A percentile compares a stretch with the other conserved stretches of the same genome.
Evolutionary conservation across 1,140 invertebrate species (phyloP).

Genomic region (Goniozus legneri): DNA sequence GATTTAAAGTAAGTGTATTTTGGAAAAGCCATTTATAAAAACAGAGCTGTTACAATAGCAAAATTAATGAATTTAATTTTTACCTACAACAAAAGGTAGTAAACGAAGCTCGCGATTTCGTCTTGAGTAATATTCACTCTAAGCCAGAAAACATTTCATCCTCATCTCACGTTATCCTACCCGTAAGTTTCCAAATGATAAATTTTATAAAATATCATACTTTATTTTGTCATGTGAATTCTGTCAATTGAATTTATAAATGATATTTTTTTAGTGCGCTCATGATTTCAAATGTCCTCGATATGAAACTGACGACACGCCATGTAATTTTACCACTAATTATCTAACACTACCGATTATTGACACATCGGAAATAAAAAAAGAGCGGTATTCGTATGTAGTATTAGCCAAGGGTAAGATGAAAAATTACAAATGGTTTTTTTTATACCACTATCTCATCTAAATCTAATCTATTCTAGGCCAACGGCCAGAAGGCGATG

Average conservation of each 20-base stretch:
- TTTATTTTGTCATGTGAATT: conserved; percentile 6
- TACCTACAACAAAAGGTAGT: conserved; percentile 53
- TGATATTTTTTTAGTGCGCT: conserved; percentile 72
- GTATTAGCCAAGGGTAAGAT: conserved; percentile 72
- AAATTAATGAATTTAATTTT: conserved; percentile 10
- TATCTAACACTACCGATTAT: conserved; percentile 60
- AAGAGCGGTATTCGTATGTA: conserved; percentile 70
- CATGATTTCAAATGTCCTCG: conserved; percentile 75
- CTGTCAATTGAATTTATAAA: conserved; percentile 13
- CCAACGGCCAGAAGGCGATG: conserved; percentile 45
- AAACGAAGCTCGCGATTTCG: conserved; percentile 72
- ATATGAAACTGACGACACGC: conserved; percentile 57
- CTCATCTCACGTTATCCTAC: conserved; percentile 66
- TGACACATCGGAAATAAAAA: conserved; percentile 39
- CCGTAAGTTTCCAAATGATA: conserved; percentile 61
- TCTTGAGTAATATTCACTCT: conserved; percentile 53
- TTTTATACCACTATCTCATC: conserved; percentile 3
- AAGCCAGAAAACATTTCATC: conserved; percentile 28
- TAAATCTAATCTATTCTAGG: conserved; percentile 32
- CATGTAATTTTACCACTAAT: conserved; percentile 73
- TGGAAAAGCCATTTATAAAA: conserved; percentile 1
- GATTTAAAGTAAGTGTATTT: conserved; percentile 61
- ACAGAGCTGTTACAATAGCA: conserved; percentile 5
- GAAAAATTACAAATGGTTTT: conserved; percentile 3
- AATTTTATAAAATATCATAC: conserved; percentile 3